Evolutionary conservation across 2,113 vertebrate species (phyloP).

Genomic region (Lynx canadensis): DNA sequence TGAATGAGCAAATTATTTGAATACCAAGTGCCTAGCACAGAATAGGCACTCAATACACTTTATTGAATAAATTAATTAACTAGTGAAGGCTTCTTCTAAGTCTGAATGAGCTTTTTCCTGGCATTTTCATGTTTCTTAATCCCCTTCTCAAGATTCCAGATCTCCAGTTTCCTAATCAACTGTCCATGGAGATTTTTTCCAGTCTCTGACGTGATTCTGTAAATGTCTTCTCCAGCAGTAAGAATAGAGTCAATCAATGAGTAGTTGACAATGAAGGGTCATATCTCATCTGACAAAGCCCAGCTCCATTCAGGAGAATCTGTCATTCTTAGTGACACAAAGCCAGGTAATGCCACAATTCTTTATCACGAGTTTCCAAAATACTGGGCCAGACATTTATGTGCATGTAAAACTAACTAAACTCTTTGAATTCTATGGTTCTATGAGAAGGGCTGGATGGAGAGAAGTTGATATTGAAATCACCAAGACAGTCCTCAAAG

Average conservation of each 20-base stretch:
- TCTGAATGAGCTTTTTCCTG: neutral
- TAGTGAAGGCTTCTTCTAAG: neutral
- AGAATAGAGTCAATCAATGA: neutral
- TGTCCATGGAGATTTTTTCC: neutral
- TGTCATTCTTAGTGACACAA: slow-evolving; percentile 6
- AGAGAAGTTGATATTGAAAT: slow-evolving; percentile 14
- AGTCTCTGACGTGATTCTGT: neutral
- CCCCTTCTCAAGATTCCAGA: neutral
- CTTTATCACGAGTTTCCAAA: slow-evolving; percentile 15
- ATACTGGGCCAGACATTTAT: neutral
- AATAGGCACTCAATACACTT: neutral
- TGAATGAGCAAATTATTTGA: neutral
- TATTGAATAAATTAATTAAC: neutral
- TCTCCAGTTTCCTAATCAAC: neutral
- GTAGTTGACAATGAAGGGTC: neutral
- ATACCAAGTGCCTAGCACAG: neutral
- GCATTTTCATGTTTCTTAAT: neutral
- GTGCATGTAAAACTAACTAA: slow-evolving; percentile 38
- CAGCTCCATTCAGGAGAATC: neutral
- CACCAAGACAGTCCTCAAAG: neutral
- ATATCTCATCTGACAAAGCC: neutral
- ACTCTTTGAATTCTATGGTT: neutral
- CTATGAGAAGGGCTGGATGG: neutral
- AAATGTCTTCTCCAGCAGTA: neutral
- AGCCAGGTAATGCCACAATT: slow-evolving; percentile 12